Conservation (phyloP, 2,888 invertebrate genomes). For the Kuschelorhynchus macadamiae region DNA sequence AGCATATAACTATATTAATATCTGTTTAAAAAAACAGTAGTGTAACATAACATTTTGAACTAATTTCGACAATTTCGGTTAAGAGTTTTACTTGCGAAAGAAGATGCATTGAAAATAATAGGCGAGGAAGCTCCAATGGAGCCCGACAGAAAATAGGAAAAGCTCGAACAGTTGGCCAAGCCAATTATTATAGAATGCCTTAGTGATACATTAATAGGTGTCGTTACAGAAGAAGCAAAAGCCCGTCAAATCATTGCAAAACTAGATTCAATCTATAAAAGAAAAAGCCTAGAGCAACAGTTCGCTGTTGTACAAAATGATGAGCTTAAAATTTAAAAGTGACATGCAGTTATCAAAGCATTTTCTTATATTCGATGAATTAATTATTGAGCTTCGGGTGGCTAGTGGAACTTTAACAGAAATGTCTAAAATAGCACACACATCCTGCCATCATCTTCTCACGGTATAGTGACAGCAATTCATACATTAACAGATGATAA, state of each 20-base stretch:
- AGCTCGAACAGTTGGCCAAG: slow-evolving; percentile 4
- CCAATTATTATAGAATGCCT: slow-evolving; percentile 1
- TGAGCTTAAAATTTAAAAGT: slow-evolving; percentile 18
- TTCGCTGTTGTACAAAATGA: slow-evolving; percentile 10
- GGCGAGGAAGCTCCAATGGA: slow-evolving; percentile 8
- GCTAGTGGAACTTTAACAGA: slow-evolving; percentile 63
- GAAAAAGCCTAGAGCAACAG: slow-evolving; percentile 24
- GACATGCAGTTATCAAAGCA: slow-evolving; percentile 17
- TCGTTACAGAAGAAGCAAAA: too few species aligned
- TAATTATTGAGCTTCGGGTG: slow-evolving; percentile 60
- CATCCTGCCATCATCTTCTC: slow-evolving; percentile 61
- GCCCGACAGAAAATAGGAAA: slow-evolving; percentile 10
- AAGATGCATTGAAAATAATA: slow-evolving; percentile 22
- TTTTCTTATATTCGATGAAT: slow-evolving; percentile 59
- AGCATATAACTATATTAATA: too few species aligned
- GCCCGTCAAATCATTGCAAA: slow-evolving; percentile 7
- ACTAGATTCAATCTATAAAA: slow-evolving; percentile 24
- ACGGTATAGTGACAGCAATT: slow-evolving; percentile 63
- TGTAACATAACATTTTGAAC: too few species aligned
- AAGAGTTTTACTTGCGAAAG: slow-evolving; percentile 24
- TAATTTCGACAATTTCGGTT: slow-evolving; percentile 31
- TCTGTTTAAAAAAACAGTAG: too few species aligned
- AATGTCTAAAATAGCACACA: slow-evolving; percentile 62
- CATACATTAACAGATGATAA: slow-evolving; percentile 61
- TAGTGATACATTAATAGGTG: slow-evolving; percentile 15